Evolutionary conservation across 2,888 invertebrate species (phyloP), one percentile per base, ranked within the genome.

Genomic region (Camptogramma bilineatum): DNA sequence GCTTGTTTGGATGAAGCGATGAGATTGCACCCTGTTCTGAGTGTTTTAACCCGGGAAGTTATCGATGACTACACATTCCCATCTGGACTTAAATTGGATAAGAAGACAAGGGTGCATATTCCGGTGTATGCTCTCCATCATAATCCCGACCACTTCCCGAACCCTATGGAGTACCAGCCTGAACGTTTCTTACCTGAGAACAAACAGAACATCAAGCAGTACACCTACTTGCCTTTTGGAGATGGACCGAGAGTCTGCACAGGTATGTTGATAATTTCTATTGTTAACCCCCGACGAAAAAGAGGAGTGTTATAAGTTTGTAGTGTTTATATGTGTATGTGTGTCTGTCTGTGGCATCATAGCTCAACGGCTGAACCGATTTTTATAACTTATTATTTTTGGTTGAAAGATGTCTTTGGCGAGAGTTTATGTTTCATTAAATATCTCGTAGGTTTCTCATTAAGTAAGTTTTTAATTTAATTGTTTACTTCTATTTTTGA

Each of bases 181-280:
- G 88, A 90, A 52, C 72, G 91, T 24, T 90, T 90, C 67, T 64
- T 84, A 0, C 73, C 73, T 0, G 84, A 81, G 1, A 74, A 82
- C 18, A 88, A 76, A 52, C 62, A 69, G 0, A 76, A 81, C n/a
- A 77, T 90, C 2, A 82, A 67, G 18, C 86, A 84, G 0, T 88
- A 81, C 53, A 86, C 85, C 0, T 90, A 84, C 63, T 70, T 88
- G 53, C 88, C 90, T 0, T 91, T 90, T 61, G 90, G 91, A 13
- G 90, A 87, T 63, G 90, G 90, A 1, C 87, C 83, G 0, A 80
- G 90, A 62, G 74, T 81, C 46, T 91, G 91, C 64, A 80, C 90
- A 13, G 91, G 91, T 90, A 75, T 77, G 81, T 13, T 13, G 10
- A 39, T 13, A 13, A 39, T 13, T 39, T 39, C 10, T 21, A 21